Conservation (phyloP, 1,140 invertebrate species). For the Linepithema humile region DNA sequence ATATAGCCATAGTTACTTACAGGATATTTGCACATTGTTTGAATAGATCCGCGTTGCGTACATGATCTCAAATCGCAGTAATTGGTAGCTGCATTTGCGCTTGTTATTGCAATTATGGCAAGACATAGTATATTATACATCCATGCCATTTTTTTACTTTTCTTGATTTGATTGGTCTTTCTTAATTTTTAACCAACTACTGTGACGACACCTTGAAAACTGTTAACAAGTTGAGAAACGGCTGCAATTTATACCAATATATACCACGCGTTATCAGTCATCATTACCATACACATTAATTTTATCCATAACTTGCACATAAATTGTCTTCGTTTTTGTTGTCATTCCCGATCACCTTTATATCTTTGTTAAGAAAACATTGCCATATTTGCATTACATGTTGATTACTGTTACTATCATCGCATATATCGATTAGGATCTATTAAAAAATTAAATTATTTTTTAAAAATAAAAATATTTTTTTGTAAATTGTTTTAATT, state of each 20-base stretch:
- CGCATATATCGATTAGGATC: too few relatives aligned
- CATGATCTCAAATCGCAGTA: conserved; percentile 10
- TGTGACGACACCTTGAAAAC: not conserved
- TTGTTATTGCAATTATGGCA: not conserved
- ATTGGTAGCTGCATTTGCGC: not conserved
- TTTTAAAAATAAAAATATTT: too few relatives aligned
- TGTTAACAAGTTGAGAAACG: not conserved
- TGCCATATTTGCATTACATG: too few relatives aligned
- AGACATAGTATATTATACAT: not conserved
- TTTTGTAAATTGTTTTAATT: too few relatives aligned
- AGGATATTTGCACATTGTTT: conserved; percentile 20
- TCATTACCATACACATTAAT: too few relatives aligned
- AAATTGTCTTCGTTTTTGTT: not conserved
- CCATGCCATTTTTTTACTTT: not conserved
- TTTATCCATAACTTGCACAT: too few relatives aligned
- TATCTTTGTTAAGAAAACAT: too few relatives aligned
- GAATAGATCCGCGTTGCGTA: not conserved
- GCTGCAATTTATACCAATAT: conserved; percentile 33
- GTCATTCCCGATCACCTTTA: too few relatives aligned
- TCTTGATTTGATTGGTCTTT: not conserved
- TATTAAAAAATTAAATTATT: too few relatives aligned
- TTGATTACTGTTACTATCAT: too few relatives aligned
- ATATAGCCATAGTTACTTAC: conserved; percentile 17
- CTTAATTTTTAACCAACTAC: not conserved
- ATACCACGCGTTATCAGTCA: not conserved